Percentiles rank a stretch among this genome's conserved stretches.
These are phyloP conservation scores for Fragum whitleyi DNA, from an alignment of 2,888 invertebrate species.

Conservation along the genomic window DNA sequence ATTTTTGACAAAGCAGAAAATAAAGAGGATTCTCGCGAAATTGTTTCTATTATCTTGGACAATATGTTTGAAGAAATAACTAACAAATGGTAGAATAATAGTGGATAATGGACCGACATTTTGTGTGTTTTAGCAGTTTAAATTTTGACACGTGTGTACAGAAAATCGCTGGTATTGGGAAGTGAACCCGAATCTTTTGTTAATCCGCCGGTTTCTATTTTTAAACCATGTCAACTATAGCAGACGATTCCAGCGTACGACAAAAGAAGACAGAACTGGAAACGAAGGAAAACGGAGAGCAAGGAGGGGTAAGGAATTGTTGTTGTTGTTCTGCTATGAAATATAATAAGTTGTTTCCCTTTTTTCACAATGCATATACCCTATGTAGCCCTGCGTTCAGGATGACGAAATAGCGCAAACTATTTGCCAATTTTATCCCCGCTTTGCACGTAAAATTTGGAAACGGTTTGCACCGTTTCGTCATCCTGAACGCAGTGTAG, in stretches of 20 bases:
- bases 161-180: slow-evolving; percentile 6
- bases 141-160: slow-evolving; percentile 21
- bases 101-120: not conserved
- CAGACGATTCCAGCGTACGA: slow-evolving; percentile 20
- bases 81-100: not conserved
- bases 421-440: no score
- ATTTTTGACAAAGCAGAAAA: not conserved
- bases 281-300: not conserved
- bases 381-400: no score
- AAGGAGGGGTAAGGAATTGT: slow-evolving; percentile 13
- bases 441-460: no score
- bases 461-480: no score
- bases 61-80: not conserved
- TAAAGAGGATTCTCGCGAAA: not conserved
- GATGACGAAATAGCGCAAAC: no score
- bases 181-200: slow-evolving; percentile 17
- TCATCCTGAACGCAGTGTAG: no score
- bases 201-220: slow-evolving; percentile 16
- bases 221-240: slow-evolving; percentile 22
- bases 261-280: slow-evolving; percentile 1
- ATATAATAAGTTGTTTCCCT: not conserved
- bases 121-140: slow-evolving; percentile 16
- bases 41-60: not conserved
- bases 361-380: no score
- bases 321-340: not conserved